Evolutionary conservation across 2,888 invertebrate species (phyloP), one percentile per base, ranked within the genome.

Genomic region (Drosophila stalkeri): DNA sequence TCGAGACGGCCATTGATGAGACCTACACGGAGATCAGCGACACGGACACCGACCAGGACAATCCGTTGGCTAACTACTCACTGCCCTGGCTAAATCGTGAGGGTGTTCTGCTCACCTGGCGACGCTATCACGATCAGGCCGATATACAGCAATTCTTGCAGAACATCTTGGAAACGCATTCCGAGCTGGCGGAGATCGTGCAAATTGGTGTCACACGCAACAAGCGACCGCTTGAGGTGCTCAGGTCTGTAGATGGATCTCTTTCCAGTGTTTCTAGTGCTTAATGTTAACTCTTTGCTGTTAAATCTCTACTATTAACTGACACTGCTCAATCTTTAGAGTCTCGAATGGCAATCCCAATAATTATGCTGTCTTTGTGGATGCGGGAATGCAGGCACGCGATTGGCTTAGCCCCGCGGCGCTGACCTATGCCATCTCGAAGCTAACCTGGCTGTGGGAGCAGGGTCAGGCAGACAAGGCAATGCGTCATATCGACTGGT

Each of bases 321-420:
- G n/a, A 8, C 8, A n/a, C 3, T 35, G 41, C 16, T 14, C 5
- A 2, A 6, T 27, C 9, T 3, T 14, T 1, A 94, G 95, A 84
- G 95, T 97, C 75, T 96, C 96, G 8, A 96, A 96, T 84, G 96
- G 96, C 1, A 93, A 94, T 46, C 86, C 93, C 0, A 92, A 92
- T 2, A 96, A 95, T 63, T 93, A 94, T 55, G 96, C 95, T 0
- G 94, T 96, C 1, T 96, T 96, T 95, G 92, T 96, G 37, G 96
- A 96, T 82, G 96, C 95, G 0, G 96, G 97, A 3, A 96, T 97
- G 72, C 97, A 98, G 88, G 97, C 97, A 0, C 94, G 98, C 20
- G 98, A 99, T 94, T 99, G 97, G 97, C 96, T 97, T 78, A 96
- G 96, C 47, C 95, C 96, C 0, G 96, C 97, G 0, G 95, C 96